phyloP scores from a whole-genome alignment of 2,113 vertebrate species.

The Stercorarius parasiticus region DNA sequence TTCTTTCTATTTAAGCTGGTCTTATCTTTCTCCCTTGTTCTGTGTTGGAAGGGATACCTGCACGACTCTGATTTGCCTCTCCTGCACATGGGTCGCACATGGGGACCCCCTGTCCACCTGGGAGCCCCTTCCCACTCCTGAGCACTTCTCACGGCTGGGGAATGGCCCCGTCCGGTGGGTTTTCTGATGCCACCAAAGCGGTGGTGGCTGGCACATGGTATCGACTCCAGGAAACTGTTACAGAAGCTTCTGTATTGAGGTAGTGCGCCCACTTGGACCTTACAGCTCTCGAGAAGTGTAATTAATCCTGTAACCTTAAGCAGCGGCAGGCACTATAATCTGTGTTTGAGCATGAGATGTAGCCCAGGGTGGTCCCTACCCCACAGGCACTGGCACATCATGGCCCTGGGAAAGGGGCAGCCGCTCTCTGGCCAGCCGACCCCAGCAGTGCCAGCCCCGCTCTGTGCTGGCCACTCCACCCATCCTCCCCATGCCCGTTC shows the following conservation, averaged over 20 bases:
- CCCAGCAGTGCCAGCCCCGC: neutral
- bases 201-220: rapidly evolving
- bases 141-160: neutral
- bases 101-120: neutral
- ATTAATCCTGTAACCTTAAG: too few species aligned
- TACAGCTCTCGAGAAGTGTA: neutral
- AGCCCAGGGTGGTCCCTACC: neutral
- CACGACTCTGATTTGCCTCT: neutral
- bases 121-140: neutral
- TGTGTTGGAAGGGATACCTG: neutral
- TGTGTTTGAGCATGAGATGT: neutral
- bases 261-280: rapidly evolving
- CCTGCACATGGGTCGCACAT: rapidly evolving
- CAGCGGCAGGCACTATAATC: rapidly evolving
- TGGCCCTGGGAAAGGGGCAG: neutral
- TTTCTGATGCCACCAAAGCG: neutral
- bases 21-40: neutral
- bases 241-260: neutral
- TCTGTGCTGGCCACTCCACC: neutral
- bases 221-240: neutral
- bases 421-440: rapidly evolving
- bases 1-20: neutral
- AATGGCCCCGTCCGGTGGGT: rapidly evolving
- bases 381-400: rapidly evolving
- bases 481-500: rapidly evolving